phyloP scores from a whole-genome alignment of 2,113 vertebrate species.

The Gymnorhina tibicen region DNA sequence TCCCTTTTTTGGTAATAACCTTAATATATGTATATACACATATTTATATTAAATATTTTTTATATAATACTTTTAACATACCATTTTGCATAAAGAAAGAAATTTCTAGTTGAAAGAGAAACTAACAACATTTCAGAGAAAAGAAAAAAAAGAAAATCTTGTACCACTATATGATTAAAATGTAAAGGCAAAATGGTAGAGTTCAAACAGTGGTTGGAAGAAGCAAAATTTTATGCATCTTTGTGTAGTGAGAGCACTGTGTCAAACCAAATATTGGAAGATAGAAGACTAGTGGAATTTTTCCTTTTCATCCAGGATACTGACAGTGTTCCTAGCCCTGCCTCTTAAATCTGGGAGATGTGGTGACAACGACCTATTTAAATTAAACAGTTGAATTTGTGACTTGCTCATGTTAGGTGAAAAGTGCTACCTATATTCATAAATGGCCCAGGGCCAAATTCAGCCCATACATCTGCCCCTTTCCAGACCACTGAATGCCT shows the following conservation, averaged over 20 bases:
- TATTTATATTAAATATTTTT: neutral
- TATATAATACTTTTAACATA: neutral
- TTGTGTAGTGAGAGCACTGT: neutral
- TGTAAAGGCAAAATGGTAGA: neutral
- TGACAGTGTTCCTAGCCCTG: slow-evolving; percentile 35
- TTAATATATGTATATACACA: neutral
- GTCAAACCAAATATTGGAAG: slow-evolving; percentile 25
- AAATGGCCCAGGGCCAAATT: slow-evolving; percentile 61
- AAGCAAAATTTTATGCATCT: neutral
- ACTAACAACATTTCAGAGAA: neutral
- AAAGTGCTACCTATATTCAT: slow-evolving; percentile 42
- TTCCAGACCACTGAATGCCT: slow-evolving; percentile 48
- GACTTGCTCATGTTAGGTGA: slow-evolving; percentile 31
- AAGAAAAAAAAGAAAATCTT: neutral
- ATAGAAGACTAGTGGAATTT: neutral
- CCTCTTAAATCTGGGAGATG: slow-evolving; percentile 29
- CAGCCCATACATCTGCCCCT: slow-evolving; percentile 17
- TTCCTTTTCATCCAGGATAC: slow-evolving; percentile 13
- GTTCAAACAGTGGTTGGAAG: neutral
- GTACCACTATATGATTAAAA: neutral
- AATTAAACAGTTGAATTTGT: slow-evolving; percentile 47
- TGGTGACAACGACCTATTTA: slow-evolving; percentile 42
- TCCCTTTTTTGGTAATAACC: neutral
- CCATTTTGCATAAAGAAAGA: neutral
- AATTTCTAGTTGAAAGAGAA: neutral